These are phyloP conservation scores for Pseudomyrmex gracilis DNA, from an alignment of 1,140 invertebrate genomes.

Conservation along the genomic window DNA sequence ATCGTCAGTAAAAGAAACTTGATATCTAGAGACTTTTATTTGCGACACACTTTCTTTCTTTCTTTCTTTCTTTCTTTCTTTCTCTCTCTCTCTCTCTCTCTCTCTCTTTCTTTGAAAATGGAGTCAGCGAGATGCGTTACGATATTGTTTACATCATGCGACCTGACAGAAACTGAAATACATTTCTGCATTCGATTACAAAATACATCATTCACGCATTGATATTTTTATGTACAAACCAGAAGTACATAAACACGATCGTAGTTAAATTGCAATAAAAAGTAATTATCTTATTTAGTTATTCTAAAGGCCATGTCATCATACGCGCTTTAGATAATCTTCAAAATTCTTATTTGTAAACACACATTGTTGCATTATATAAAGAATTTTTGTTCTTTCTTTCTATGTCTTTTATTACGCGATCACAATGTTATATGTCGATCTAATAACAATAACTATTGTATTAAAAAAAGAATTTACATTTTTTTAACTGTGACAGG, in stretches of 20 bases:
- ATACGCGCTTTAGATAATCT: slow-evolving; percentile 62
- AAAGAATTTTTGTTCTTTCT: slow-evolving; percentile 1
- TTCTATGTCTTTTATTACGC: slow-evolving; percentile 25
- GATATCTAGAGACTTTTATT: too few species aligned
- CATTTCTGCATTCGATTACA: slow-evolving; percentile 72
- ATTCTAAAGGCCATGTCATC: slow-evolving; percentile 71
- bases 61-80: too few species aligned
- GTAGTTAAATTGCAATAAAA: slow-evolving; percentile 68
- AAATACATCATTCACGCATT: slow-evolving; percentile 71
- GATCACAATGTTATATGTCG: slow-evolving; percentile 47
- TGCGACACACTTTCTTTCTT: too few species aligned
- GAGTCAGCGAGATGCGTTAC: slow-evolving; percentile 61
- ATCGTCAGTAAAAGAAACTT: slow-evolving; percentile 25
- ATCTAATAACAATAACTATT: slow-evolving; percentile 36
- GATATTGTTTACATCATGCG: slow-evolving; percentile 39
- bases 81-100: background rate
- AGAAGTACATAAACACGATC: slow-evolving; percentile 70
- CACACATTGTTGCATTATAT: slow-evolving; percentile 38
- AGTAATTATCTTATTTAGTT: slow-evolving; percentile 68
- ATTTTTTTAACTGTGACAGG: slow-evolving; percentile 25
- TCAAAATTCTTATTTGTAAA: slow-evolving; percentile 38
- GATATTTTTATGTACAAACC: slow-evolving; percentile 73
- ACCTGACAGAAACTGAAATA: slow-evolving; percentile 62
- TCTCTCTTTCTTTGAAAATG: slow-evolving; percentile 41
- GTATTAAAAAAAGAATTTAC: slow-evolving; percentile 35